Conservation (phyloP, 2,113 vertebrate species). For the Rhinopithecus roxellana region DNA sequence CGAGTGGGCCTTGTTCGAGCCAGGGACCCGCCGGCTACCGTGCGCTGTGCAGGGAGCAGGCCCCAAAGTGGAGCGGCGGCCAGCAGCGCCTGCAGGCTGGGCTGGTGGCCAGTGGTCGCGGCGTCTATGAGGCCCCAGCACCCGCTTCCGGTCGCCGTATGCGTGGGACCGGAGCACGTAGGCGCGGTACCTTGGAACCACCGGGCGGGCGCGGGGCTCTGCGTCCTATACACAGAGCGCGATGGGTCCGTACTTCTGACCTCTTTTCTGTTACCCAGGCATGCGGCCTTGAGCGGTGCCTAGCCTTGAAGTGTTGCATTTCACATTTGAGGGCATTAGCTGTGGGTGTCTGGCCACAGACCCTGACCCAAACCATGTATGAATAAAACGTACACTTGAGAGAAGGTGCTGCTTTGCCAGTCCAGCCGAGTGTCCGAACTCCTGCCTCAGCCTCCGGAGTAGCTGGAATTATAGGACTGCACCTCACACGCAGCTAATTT, state of each 20-base stretch:
- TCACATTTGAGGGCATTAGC: no score
- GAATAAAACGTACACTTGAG: no score
- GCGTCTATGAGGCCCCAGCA: neutral
- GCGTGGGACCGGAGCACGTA: neutral
- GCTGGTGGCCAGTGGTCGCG: neutral
- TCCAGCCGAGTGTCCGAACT: no score
- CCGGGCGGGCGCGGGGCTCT: neutral
- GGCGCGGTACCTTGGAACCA: neutral
- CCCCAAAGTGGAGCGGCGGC: neutral
- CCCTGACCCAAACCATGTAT: no score
- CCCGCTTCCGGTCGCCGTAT: neutral
- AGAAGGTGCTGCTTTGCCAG: no score
- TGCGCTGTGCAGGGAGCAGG: neutral
- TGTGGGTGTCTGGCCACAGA: no score
- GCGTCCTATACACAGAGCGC: neutral
- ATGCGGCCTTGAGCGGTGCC: neutral
- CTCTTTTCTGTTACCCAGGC: neutral
- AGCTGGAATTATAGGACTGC: no score
- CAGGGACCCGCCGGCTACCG: neutral
- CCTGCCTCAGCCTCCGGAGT: no score
- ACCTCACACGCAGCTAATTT: no score
- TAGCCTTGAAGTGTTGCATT: no score
- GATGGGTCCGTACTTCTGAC: no score
- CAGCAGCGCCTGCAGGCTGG: neutral
- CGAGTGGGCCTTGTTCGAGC: no score